Evolutionary conservation across 2,888 invertebrate species (phyloP).

Genomic region (Phoronis australis): DNA sequence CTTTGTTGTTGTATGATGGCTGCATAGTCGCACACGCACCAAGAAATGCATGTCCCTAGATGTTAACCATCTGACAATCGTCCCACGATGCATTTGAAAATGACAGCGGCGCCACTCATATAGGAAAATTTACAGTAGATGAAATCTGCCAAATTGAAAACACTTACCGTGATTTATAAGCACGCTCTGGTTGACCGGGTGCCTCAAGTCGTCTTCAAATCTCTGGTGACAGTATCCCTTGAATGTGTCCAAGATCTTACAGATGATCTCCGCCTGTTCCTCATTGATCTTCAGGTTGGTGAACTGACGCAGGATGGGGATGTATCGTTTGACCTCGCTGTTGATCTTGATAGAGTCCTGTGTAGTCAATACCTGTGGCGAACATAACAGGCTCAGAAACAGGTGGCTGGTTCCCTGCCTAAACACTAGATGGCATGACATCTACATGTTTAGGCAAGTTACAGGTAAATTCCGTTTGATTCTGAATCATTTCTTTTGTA

Average conservation of each 20-base stretch:
- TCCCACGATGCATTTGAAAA: too few species aligned
- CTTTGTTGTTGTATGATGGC: too few species aligned
- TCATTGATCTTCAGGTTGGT: constrained; percentile 44
- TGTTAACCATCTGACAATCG: background rate
- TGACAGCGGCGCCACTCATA: too few species aligned
- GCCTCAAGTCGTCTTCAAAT: constrained; percentile 47
- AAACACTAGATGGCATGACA: too few species aligned
- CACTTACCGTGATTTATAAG: constrained; percentile 49
- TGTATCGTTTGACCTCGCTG: constrained; percentile 43
- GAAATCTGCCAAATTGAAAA: background rate
- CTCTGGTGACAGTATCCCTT: constrained; percentile 46
- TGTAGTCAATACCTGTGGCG: constrained; percentile 49
- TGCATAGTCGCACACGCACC: too few species aligned
- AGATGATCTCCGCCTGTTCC: constrained; percentile 46
- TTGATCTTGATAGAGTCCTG: constrained; percentile 49
- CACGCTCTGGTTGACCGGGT: constrained; percentile 53
- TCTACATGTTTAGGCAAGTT: too few species aligned
- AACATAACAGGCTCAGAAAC: too few species aligned
- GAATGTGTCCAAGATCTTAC: constrained; percentile 38
- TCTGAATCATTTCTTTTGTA: too few species aligned
- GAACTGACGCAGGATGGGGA: constrained; percentile 43
- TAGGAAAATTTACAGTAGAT: background rate
- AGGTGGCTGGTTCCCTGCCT: too few species aligned
- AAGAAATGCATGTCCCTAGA: background rate
- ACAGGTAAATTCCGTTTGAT: too few species aligned